phyloP scores from a whole-genome alignment of 2,888 invertebrate genomes.

The Dermolepida albohirtum region DNA sequence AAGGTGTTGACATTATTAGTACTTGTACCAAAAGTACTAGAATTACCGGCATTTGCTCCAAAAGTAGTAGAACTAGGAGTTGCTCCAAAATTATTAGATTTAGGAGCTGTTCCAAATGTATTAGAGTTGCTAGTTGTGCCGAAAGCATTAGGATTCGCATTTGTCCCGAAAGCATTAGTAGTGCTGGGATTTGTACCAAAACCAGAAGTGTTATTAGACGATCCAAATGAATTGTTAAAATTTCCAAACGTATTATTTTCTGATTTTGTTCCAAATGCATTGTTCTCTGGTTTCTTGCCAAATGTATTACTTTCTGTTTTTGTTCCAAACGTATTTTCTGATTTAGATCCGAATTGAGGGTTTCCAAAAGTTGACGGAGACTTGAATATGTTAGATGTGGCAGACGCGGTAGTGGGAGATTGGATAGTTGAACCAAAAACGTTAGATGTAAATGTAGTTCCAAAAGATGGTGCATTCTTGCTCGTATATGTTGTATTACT shows the following conservation, averaged over 20 bases:
- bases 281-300: slow-evolving; percentile 1
- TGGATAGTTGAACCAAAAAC: slow-evolving; percentile 8
- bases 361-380: slow-evolving; percentile 27
- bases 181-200: not conserved
- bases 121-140: slow-evolving; percentile 3
- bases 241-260: slow-evolving; percentile 9
- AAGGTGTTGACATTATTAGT: not conserved
- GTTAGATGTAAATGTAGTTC: slow-evolving; percentile 13
- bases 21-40: slow-evolving; percentile 18
- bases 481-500: slow-evolving; percentile 49
- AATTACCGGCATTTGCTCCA: slow-evolving; percentile 19
- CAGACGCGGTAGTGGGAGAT: slow-evolving; percentile 5
- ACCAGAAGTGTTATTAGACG: not conserved
- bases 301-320: not conserved
- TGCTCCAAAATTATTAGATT: slow-evolving; percentile 13
- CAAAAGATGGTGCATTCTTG: slow-evolving; percentile 14
- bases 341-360: slow-evolving; percentile 3
- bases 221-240: not conserved
- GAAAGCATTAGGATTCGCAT: slow-evolving; percentile 3
- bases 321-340: slow-evolving; percentile 20
- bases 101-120: slow-evolving; percentile 12
- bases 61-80: slow-evolving; percentile 5
- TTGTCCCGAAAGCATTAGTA: slow-evolving; percentile 15
- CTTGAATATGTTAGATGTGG: slow-evolving; percentile 17
- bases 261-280: slow-evolving; percentile 12